Conservation (phyloP, 2,113 vertebrate species). For the Ptychochromis oligacanthus region DNA sequence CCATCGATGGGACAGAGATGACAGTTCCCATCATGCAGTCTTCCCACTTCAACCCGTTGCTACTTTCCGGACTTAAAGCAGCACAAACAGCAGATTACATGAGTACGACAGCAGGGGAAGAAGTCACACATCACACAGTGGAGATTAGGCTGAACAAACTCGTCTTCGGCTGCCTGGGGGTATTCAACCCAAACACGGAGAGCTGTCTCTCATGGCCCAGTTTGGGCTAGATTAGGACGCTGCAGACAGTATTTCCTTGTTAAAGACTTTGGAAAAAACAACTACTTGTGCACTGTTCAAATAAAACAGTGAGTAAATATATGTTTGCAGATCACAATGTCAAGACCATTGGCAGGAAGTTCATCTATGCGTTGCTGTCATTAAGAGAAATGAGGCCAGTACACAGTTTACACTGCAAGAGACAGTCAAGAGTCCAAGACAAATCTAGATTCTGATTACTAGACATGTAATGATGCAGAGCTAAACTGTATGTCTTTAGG, state of each 20-base stretch:
- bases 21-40: constrained; percentile 70
- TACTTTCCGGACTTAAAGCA: constrained; percentile 59
- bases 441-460: no score
- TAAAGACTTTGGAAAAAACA: constrained; percentile 10
- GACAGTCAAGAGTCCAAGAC: neutral
- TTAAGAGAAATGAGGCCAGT: neutral
- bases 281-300: neutral
- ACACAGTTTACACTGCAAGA: neutral
- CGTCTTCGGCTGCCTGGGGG: constrained; percentile 52
- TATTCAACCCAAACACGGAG: constrained; percentile 55
- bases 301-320: neutral
- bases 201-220: constrained; percentile 53
- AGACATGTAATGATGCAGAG: no score
- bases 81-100: constrained; percentile 74
- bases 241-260: constrained; percentile 19
- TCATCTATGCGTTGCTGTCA: neutral
- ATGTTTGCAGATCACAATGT: constrained; percentile 4
- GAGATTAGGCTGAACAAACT: constrained; percentile 72
- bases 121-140: constrained; percentile 68
- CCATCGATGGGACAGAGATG: constrained; percentile 72
- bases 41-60: constrained; percentile 53
- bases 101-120: constrained; percentile 57
- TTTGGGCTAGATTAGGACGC: constrained; percentile 61
- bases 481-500: neutral
- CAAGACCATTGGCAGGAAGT: neutral